Percentiles rank a stretch among this genome's conserved stretches.
Evolutionary conservation across 2,113 vertebrate genomes (phyloP).

Genomic region (Etia nguti): DNA sequence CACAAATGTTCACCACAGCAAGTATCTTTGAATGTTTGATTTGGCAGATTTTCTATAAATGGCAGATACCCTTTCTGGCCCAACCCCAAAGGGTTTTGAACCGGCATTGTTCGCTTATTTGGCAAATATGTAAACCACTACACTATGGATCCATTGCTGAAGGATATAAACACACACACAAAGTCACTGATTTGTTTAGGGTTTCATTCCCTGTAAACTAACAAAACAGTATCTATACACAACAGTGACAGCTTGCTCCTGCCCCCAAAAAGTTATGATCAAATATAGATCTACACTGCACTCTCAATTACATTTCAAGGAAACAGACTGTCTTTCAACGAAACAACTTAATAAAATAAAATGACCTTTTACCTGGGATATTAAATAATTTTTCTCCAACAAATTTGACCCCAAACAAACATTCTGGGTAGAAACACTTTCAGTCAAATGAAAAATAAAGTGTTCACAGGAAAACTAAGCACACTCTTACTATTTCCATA

Average conservation of each 20-base stretch:
- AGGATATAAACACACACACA: neutral
- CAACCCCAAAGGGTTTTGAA: neutral
- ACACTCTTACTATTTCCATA: neutral
- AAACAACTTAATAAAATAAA: neutral
- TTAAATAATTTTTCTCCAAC: neutral
- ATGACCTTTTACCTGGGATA: neutral
- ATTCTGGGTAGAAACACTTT: neutral
- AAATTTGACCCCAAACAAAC: neutral
- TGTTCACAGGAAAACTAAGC: neutral
- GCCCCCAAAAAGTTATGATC: neutral
- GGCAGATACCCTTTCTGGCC: neutral
- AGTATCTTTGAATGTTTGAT: neutral
- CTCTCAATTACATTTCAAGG: neutral
- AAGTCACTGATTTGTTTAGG: neutral
- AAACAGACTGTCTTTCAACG: neutral
- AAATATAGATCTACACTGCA: neutral
- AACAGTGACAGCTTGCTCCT: neutral
- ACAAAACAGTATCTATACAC: neutral
- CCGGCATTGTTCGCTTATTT: neutral
- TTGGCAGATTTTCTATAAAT: neutral
- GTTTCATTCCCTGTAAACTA: neutral
- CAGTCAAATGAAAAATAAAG: neutral
- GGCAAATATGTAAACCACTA: neutral
- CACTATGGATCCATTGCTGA: neutral
- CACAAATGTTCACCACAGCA: neutral